phyloP scores from a whole-genome alignment of 2,113 vertebrate genomes.

The Penelope pileata region DNA sequence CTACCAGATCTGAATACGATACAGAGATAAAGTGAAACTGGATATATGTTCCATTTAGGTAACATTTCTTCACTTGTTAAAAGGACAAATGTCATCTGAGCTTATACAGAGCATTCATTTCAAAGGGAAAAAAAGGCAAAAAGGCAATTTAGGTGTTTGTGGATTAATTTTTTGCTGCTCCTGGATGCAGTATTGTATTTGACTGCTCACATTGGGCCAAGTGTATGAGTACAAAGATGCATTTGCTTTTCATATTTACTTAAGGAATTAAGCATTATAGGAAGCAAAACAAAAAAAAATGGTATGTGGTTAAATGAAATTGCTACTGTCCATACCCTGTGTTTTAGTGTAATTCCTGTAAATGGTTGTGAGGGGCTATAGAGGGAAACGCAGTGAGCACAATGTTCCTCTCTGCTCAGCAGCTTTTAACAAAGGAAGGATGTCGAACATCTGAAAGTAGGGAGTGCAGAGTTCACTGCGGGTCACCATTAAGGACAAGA shows the following conservation, averaged over 20 bases:
- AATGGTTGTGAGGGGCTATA: conserved; percentile 33
- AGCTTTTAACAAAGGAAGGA: conserved; percentile 55
- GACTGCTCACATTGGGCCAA: neutral
- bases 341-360: conserved; percentile 70
- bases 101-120: neutral
- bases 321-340: neutral
- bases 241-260: neutral
- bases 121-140: neutral
- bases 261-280: conserved; percentile 28
- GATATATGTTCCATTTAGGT: conserved; percentile 40
- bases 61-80: conserved; percentile 48
- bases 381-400: conserved; percentile 28
- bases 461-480: conserved; percentile 39
- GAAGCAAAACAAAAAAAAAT: conserved; percentile 25
- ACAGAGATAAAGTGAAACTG: conserved; percentile 65
- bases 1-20: conserved; percentile 65
- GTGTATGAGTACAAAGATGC: neutral
- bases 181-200: neutral
- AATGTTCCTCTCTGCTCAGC: conserved; percentile 59
- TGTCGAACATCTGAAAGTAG: conserved; percentile 40
- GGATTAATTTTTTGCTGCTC: neutral
- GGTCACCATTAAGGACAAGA: conserved; percentile 51
- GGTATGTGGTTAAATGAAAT: conserved; percentile 33
- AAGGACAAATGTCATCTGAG: conserved; percentile 38
- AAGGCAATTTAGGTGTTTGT: conserved; percentile 15